A percentile compares a stretch with the other conserved stretches of the same genome.
Conservation (phyloP, 2,797 vertebrate species). For the Emys orbicularis region DNA sequence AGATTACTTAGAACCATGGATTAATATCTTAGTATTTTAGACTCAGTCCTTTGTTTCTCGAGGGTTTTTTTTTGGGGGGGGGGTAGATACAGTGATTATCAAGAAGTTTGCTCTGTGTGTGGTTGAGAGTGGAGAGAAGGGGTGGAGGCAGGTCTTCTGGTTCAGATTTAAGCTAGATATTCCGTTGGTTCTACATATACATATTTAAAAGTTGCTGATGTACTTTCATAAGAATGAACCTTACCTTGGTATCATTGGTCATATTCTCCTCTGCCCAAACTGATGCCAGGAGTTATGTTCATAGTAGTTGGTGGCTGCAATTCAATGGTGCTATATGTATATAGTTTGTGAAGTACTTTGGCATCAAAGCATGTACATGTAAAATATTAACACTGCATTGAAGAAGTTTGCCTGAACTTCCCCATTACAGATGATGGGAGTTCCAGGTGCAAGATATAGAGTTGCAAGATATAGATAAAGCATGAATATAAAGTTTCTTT, state of each 20-base stretch:
- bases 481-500: background rate
- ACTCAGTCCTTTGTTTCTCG: no score
- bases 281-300: background rate
- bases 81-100: no score
- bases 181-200: no score
- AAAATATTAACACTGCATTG: accelerated
- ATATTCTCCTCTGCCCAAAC: background rate
- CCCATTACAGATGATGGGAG: background rate
- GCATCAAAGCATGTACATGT: no score
- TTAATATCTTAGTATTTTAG: no score
- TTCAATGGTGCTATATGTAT: accelerated
- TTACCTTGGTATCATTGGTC: background rate
- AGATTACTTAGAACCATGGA: no score
- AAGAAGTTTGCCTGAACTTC: background rate
- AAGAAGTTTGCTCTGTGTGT: no score
- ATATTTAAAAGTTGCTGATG: background rate
- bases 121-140: no score
- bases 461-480: no score
- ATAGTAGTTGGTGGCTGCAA: accelerated
- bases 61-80: no score
- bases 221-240: accelerated
- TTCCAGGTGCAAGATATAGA: background rate
- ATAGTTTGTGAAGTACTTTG: accelerated
- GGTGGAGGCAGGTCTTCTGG: no score
- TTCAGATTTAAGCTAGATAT: no score